Percentiles rank a stretch among this genome's conserved stretches.
phyloP scores from a whole-genome alignment of 2,797 vertebrate genomes.

The Denticeps clupeoides region DNA sequence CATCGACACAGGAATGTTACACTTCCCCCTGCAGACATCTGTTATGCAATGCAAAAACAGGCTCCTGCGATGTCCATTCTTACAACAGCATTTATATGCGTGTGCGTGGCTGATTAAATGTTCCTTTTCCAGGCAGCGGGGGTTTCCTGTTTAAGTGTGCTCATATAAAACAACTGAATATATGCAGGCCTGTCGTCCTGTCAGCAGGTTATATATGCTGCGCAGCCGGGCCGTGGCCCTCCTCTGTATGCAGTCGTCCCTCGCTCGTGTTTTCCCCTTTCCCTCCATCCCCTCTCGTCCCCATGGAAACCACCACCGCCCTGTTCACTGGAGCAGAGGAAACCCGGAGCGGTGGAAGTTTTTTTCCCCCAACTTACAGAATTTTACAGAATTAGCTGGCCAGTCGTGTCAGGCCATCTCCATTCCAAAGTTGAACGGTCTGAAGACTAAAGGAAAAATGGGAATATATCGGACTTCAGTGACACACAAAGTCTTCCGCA shows the following conservation, averaged over 20 bases:
- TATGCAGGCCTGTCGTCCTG: too few relatives aligned
- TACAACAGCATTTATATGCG: too few relatives aligned
- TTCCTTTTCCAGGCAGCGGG: too few relatives aligned
- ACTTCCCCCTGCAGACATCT: too few relatives aligned
- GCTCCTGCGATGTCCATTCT: too few relatives aligned
- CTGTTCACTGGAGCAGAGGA: constrained; percentile 21
- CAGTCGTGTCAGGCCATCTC: constrained; percentile 4
- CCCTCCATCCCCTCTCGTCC: constrained; percentile 9
- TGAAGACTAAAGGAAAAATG: constrained; percentile 5
- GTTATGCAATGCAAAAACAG: too few relatives aligned
- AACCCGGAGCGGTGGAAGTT: constrained; percentile 7
- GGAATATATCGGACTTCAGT: constrained; percentile 9
- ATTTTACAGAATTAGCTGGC: constrained; percentile 12
- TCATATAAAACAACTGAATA: too few relatives aligned
- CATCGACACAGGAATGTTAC: too few relatives aligned
- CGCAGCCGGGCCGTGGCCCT: background rate
- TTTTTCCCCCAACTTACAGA: background rate
- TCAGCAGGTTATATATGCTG: background rate
- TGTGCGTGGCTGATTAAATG: too few relatives aligned
- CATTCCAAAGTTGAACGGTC: constrained; percentile 17
- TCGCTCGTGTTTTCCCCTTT: constrained; percentile 4
- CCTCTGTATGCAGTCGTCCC: constrained; percentile 3
- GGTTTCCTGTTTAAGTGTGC: too few relatives aligned
- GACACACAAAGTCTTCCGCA: too few relatives aligned
- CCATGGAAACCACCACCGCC: constrained; percentile 14